These are phyloP conservation scores for Leucoma salicis DNA, from an alignment of 2,888 invertebrate species.

Conservation along the genomic window DNA sequence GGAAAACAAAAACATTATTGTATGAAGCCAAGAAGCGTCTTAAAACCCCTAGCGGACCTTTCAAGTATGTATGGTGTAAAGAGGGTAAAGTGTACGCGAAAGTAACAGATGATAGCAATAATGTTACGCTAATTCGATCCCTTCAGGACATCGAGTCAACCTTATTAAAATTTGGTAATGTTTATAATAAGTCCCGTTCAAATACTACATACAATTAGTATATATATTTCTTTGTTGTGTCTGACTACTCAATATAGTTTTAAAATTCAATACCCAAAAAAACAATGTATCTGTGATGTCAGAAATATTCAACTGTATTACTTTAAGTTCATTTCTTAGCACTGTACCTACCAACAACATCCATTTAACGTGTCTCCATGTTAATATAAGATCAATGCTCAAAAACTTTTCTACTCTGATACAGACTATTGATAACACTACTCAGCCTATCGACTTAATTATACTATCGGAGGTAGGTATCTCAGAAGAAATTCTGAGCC, in stretches of 20 bases:
- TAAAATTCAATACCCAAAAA: background rate
- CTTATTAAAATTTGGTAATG: too few relatives aligned
- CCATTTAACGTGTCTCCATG: background rate
- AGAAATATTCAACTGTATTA: background rate
- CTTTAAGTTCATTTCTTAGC: background rate
- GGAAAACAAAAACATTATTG: background rate
- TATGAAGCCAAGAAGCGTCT: background rate
- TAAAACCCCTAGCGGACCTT: background rate
- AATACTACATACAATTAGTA: too few relatives aligned
- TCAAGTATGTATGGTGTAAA: background rate
- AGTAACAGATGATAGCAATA: too few relatives aligned
- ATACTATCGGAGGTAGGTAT: background rate
- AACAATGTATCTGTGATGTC: too few relatives aligned
- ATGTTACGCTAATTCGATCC: too few relatives aligned
- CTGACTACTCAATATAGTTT: too few relatives aligned
- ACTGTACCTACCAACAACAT: background rate
- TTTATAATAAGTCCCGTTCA: too few relatives aligned
- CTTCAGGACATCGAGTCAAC: too few relatives aligned
- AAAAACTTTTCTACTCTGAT: background rate
- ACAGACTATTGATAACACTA: background rate
- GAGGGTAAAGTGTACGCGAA: too few relatives aligned
- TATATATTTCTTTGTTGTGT: too few relatives aligned
- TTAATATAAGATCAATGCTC: conserved; percentile 1
- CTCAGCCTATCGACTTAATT: conserved; percentile 1
- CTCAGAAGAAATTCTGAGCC: background rate